phyloP scores from a whole-genome alignment of 2,113 vertebrate genomes.

The Tautogolabrus adspersus region DNA sequence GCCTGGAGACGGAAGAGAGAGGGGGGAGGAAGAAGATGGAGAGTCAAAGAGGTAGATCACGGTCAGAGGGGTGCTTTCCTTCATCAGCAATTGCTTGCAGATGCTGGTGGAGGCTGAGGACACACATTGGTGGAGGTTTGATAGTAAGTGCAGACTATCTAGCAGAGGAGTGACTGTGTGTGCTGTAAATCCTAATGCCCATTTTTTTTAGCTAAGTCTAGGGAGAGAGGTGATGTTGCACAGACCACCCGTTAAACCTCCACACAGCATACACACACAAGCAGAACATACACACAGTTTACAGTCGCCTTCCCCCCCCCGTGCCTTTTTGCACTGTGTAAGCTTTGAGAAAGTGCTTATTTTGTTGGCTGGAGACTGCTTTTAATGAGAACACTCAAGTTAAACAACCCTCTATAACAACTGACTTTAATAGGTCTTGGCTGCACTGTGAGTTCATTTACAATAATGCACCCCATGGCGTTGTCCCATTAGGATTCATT shows the following conservation, averaged over 20 bases:
- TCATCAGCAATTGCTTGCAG: conserved; percentile 74
- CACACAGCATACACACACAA: conserved; percentile 5
- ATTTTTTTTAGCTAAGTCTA: conserved; percentile 57
- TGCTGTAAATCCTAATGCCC: conserved; percentile 53
- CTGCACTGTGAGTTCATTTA: conserved; percentile 71
- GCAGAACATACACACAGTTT: conserved; percentile 13
- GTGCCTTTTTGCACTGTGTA: conserved; percentile 52
- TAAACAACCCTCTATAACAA: conserved; percentile 75
- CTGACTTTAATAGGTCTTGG: conserved; percentile 71
- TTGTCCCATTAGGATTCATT: conserved; percentile 52
- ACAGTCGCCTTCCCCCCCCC: conserved; percentile 34
- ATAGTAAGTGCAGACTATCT: conserved; percentile 44
- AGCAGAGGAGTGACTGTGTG: conserved; percentile 20
- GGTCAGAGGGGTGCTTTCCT: conserved; percentile 64
- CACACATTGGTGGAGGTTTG: conserved; percentile 35
- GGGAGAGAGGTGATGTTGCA: conserved; percentile 55
- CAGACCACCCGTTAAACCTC: conserved; percentile 64
- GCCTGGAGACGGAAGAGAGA: neutral
- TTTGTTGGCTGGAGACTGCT: conserved; percentile 69
- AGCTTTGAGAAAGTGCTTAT: conserved; percentile 63
- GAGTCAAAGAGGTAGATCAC: conserved; percentile 37
- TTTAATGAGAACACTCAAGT: conserved; percentile 74
- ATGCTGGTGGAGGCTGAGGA: conserved; percentile 61
- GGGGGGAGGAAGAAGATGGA: neutral
- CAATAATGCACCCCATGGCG: conserved; percentile 62